Evolutionary conservation across 1,140 invertebrate genomes (phyloP).

Genomic region (Drosophila sucinea): DNA sequence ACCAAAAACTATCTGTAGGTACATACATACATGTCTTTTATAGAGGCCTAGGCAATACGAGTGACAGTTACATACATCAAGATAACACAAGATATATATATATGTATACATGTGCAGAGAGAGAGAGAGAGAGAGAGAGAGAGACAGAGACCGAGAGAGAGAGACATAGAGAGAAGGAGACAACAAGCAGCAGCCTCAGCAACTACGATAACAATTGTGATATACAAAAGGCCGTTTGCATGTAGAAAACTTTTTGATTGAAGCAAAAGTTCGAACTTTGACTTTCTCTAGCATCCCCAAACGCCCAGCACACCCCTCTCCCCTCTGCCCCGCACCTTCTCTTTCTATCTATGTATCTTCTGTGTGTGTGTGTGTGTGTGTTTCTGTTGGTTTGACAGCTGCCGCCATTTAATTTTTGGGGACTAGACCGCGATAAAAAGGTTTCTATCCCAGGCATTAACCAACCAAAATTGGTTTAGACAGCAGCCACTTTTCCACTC

Average conservation of each 20-base stretch:
- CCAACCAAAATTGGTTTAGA: conserved; percentile 72
- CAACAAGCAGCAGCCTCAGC: conserved; percentile 22
- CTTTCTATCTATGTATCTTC: not conserved
- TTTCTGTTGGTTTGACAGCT: conserved; percentile 62
- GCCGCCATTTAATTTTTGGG: conserved; percentile 74
- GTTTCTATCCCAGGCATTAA: conserved; percentile 26
- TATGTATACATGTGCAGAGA: conserved; percentile 7
- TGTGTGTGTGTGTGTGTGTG: conserved; percentile 13
- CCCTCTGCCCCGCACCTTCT: not conserved
- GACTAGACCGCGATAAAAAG: conserved; percentile 60
- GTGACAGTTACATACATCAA: conserved; percentile 64
- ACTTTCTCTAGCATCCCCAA: not conserved
- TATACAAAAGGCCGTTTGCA: conserved; percentile 57
- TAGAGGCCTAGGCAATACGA: conserved; percentile 43
- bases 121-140: not conserved
- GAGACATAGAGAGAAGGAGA: conserved; percentile 5
- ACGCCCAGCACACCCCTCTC: not conserved
- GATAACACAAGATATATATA: conserved; percentile 49
- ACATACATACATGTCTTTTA: conserved; percentile 6
- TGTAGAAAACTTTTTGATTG: conserved; percentile 70
- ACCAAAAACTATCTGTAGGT: conserved; percentile 2
- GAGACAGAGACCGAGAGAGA: not conserved
- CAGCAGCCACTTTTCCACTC: conserved; percentile 53
- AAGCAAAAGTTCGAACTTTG: conserved; percentile 37
- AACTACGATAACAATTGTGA: conserved; percentile 30